A percentile compares a stretch with the other conserved stretches of the same genome.
These are phyloP conservation scores for Drosophila nebulosa DNA, from an alignment of 1,140 invertebrate genomes.

Conservation along the genomic window DNA sequence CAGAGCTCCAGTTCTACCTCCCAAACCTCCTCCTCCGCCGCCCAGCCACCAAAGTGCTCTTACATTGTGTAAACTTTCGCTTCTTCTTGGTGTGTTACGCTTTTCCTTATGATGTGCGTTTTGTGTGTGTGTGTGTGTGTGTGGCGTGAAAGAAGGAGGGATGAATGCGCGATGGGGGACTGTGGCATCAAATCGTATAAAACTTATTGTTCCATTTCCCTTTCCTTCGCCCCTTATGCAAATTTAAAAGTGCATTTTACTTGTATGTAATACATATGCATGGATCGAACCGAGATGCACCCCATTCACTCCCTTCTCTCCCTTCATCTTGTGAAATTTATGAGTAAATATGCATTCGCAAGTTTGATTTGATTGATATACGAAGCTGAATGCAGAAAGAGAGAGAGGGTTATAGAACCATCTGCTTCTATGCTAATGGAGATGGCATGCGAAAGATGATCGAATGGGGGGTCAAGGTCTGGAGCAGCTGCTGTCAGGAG, in stretches of 20 bases:
- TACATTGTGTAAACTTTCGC: constrained; percentile 67
- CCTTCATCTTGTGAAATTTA: constrained; percentile 4
- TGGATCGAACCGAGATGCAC: constrained; percentile 9
- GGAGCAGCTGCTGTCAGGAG: not conserved
- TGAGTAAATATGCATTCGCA: constrained; percentile 3
- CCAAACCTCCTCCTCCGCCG: not conserved
- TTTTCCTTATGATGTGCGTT: not conserved
- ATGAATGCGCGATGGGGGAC: not conserved
- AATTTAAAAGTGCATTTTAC: constrained; percentile 69
- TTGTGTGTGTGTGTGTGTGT: not conserved
- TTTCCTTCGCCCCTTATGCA: constrained; percentile 57
- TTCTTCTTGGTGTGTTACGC: constrained; percentile 13
- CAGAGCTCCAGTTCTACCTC: not conserved
- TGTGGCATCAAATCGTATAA: constrained; percentile 52
- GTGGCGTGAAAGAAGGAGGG: constrained; percentile 5
- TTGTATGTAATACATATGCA: constrained; percentile 12
- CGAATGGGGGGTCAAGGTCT: constrained; percentile 33
- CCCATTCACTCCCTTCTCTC: constrained; percentile 1
- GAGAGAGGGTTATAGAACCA: not conserved
- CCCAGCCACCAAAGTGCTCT: constrained; percentile 23
- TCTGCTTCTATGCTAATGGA: not conserved
- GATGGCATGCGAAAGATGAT: constrained; percentile 14
- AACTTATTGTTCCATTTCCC: constrained; percentile 76
- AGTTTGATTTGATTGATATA: constrained; percentile 61
- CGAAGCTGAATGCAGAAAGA: constrained; percentile 6